Conservation (phyloP, 2,113 vertebrate genomes). For the Verasper variegatus region DNA sequence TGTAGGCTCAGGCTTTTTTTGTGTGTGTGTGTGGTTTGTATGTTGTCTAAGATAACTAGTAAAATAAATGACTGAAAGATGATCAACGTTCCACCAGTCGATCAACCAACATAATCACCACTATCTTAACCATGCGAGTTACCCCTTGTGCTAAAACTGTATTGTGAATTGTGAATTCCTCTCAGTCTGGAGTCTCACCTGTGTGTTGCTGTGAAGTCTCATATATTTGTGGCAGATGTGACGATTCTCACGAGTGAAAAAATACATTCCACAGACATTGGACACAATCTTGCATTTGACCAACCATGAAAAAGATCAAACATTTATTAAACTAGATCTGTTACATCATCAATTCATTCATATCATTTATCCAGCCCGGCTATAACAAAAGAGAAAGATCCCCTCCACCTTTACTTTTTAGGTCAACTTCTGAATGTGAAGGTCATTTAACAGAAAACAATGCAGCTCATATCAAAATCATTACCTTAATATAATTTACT, state of each 20-base stretch:
- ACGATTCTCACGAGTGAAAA: slow-evolving; percentile 13
- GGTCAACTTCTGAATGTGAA: slow-evolving; percentile 11
- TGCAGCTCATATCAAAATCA: slow-evolving; percentile 26
- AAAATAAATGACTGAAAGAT: too few relatives aligned
- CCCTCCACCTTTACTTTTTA: not conserved
- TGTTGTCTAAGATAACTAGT: too few relatives aligned
- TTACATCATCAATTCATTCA: slow-evolving; percentile 20
- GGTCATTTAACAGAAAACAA: slow-evolving; percentile 11
- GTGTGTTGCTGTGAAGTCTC: not conserved
- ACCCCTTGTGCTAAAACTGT: not conserved
- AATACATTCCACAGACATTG: not conserved
- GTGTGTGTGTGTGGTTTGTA: too few relatives aligned
- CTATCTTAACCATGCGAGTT: not conserved
- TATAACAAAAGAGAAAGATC: not conserved
- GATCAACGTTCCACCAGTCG: too few relatives aligned
- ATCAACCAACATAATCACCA: not conserved
- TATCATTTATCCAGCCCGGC: not conserved
- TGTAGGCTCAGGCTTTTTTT: too few relatives aligned
- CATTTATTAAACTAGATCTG: slow-evolving; percentile 40
- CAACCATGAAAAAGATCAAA: not conserved
- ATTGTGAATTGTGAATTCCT: too few relatives aligned
- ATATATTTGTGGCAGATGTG: slow-evolving; percentile 14
- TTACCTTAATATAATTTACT: slow-evolving; percentile 31
- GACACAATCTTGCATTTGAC: not conserved
- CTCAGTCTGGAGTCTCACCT: not conserved